phyloP scores from a whole-genome alignment of 1,140 invertebrate species.

The Notospermus geniculatus region DNA sequence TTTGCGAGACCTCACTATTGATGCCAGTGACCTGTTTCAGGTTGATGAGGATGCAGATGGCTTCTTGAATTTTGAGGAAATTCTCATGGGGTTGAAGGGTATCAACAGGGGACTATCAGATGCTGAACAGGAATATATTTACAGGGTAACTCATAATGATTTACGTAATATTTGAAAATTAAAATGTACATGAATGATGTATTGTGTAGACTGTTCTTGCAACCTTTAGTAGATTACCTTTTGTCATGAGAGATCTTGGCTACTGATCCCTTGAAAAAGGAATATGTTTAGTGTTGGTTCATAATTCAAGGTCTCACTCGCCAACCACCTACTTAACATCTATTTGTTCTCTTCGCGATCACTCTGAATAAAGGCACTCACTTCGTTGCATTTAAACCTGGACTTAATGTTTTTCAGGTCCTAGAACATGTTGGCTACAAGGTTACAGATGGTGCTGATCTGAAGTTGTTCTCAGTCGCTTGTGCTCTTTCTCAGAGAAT shows the following conservation, averaged over 20 bases:
- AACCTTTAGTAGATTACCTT: too few relatives aligned
- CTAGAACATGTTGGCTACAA: slow-evolving; percentile 44
- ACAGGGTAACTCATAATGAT: slow-evolving; percentile 35
- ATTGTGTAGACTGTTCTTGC: too few relatives aligned
- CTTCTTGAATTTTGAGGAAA: slow-evolving; percentile 36
- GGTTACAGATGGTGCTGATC: slow-evolving; percentile 41
- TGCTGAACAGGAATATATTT: slow-evolving; percentile 44
- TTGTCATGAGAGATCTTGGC: too few relatives aligned
- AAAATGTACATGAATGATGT: too few relatives aligned
- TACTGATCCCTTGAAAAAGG: too few relatives aligned
- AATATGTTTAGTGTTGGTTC: too few relatives aligned
- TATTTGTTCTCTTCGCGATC: too few relatives aligned
- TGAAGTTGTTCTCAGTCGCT: slow-evolving; percentile 47
- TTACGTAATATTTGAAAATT: not conserved
- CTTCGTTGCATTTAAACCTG: not conserved
- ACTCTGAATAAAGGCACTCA: too few relatives aligned
- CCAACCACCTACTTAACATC: too few relatives aligned
- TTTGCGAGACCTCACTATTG: too few relatives aligned
- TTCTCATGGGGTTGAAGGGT: slow-evolving; percentile 37
- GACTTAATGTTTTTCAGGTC: slow-evolving; percentile 26
- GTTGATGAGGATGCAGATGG: slow-evolving; percentile 39
- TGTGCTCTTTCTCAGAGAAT: slow-evolving; percentile 48
- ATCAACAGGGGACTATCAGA: slow-evolving; percentile 41
- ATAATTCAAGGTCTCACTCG: too few relatives aligned
- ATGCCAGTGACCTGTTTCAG: too few relatives aligned